Base-by-base conservation (phyloP, 2,113 vertebrate genomes). In the Triplophysa tibetana region DNA sequence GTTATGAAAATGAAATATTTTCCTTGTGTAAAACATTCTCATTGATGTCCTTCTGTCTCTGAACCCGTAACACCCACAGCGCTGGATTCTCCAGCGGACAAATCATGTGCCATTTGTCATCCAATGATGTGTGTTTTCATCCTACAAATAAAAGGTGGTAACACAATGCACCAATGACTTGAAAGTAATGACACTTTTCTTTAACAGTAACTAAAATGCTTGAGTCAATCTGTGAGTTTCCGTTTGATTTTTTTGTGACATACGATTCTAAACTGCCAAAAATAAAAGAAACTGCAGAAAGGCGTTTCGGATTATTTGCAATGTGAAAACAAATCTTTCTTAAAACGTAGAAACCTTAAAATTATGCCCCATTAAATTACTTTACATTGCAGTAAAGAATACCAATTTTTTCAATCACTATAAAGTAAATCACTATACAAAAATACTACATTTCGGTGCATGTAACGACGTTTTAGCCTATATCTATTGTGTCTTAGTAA, bases 241-340 rank as follows among this genome's bases (percentile, higher is more conserved):
- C 33, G 33, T 19, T 19, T 17, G 4, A n/a, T 17, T 14, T 70
- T 70, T 21, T 23, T 60, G 29, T 69, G 54, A n/a, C 24, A 3
- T 19, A 50, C 70, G 60, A 50, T 23, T 10, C 33, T 13, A 41
- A 61, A 75, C 72, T 75, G 58, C 58, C 72, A 19, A 26, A 13
- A 74, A 74, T 16, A 33, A 91, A 90, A 88, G 5, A 21, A 17
- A 21, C 13, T 90, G 90, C 85, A 88, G 87, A 89, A 88, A 83
- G 66, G 90, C 87, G 87, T 91, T 94, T 92, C 89, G 91, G 89
- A 89, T 90, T 89, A 91, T 90, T 87, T 80, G 90, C 88, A 90
- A 94, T 89, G 91, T 94, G 89, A 94, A 93, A 92, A 90, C 92
- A 92, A 94, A 95, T 93, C 91, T 96, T 96, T 58, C 1, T 17